Conservation (phyloP, 2,797 vertebrate genomes). For the Carcharodon carcharias region DNA sequence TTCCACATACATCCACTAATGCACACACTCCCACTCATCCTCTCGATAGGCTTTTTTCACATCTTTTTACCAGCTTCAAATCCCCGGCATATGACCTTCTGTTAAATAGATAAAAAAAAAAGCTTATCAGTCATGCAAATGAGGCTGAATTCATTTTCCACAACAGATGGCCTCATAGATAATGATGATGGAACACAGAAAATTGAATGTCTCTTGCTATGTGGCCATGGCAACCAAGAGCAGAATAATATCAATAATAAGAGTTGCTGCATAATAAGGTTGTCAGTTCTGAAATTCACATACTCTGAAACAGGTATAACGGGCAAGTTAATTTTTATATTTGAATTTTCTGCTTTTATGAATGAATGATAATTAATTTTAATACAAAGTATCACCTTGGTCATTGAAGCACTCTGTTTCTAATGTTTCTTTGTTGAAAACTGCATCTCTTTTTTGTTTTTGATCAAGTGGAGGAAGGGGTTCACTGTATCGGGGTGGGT, state of each 20-base stretch:
- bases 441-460: not conserved
- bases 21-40: constrained; percentile 66
- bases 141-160: constrained; percentile 99
- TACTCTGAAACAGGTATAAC: constrained; percentile 69
- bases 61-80: constrained; percentile 72
- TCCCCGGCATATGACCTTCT: constrained; percentile 99
- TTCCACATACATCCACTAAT: constrained; percentile 68
- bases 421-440: constrained; percentile 17
- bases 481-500: constrained; percentile 10
- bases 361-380: constrained; percentile 26
- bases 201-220: constrained; percentile 99
- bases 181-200: constrained; percentile 99
- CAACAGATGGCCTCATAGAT: constrained; percentile 99
- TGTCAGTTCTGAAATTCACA: constrained; percentile 97
- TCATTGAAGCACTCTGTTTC: not conserved
- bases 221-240: constrained; percentile 98
- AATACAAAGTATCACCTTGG: constrained; percentile 20
- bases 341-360: constrained; percentile 3
- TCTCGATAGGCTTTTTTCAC: constrained; percentile 57
- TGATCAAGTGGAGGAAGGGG: constrained; percentile 37
- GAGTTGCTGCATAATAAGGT: constrained; percentile 95
- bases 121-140: constrained; percentile 99
- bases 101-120: constrained; percentile 99
- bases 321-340: constrained; percentile 39
- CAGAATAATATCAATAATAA: constrained; percentile 99